phyloP scores from a whole-genome alignment of 1,140 invertebrate species.

The Leptopilina clavipes region DNA sequence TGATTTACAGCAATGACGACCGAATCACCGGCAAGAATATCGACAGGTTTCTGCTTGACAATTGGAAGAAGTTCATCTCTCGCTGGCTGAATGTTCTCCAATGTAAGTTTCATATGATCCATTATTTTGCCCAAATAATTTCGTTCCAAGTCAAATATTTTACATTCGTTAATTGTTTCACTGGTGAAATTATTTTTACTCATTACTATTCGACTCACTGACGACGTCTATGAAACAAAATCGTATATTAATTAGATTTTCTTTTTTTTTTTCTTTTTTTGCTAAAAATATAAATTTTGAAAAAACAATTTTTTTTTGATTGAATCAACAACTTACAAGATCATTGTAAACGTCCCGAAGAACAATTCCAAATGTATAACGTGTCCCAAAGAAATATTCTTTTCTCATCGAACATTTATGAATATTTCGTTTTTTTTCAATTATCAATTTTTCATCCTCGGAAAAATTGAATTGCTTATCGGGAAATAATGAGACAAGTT shows the following conservation, averaged over 20 bases:
- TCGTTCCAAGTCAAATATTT: slow-evolving; percentile 45
- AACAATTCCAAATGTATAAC: slow-evolving; percentile 55
- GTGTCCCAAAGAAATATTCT: slow-evolving; percentile 55
- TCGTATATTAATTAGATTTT: too few species aligned
- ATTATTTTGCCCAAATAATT: slow-evolving; percentile 48
- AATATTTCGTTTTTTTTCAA: slow-evolving; percentile 57
- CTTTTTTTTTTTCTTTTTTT: too few species aligned
- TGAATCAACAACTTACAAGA: slow-evolving; percentile 53
- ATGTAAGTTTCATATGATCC: slow-evolving; percentile 45
- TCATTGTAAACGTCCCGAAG: slow-evolving; percentile 52
- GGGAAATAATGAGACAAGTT: slow-evolving; percentile 49
- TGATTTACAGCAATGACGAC: neutral
- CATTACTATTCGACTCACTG: slow-evolving; percentile 40
- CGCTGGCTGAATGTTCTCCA: slow-evolving; percentile 50
- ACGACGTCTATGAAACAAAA: slow-evolving; percentile 49
- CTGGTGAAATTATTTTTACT: slow-evolving; percentile 48
- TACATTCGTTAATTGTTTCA: slow-evolving; percentile 50
- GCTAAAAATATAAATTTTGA: too few species aligned
- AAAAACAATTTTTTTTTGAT: neutral
- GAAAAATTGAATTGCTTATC: slow-evolving; percentile 52
- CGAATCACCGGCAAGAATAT: neutral
- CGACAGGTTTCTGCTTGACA: slow-evolving; percentile 16
- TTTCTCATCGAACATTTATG: slow-evolving; percentile 55
- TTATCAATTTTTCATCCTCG: slow-evolving; percentile 54
- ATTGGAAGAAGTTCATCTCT: slow-evolving; percentile 47